Percentiles rank a stretch among this genome's conserved stretches.
phyloP scores from a whole-genome alignment of 1,140 invertebrate species.

The Drosophila seguyi region DNA sequence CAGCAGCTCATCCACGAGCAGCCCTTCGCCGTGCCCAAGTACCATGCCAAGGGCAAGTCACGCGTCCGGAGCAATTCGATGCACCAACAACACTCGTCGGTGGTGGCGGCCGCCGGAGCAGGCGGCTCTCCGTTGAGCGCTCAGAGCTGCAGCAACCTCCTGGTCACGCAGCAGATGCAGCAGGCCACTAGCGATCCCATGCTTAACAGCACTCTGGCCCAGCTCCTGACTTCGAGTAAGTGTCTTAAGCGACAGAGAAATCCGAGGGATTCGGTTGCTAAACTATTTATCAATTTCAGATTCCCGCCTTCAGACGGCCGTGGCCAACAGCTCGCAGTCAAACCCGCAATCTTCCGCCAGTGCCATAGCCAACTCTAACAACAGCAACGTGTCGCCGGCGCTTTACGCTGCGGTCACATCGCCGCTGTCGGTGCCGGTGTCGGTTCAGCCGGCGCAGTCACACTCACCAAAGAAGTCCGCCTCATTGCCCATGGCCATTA shows the following conservation, averaged over 20 bases:
- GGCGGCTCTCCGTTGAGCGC: constrained; percentile 49
- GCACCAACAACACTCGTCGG: constrained; percentile 73
- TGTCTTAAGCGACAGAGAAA: neutral
- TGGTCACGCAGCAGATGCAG: constrained; percentile 55
- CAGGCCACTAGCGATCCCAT: constrained; percentile 84
- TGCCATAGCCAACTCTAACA: constrained; percentile 62
- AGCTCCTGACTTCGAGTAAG: constrained; percentile 74
- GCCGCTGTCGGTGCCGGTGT: constrained; percentile 43
- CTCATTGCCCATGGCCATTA: constrained; percentile 71
- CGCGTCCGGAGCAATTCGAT: constrained; percentile 84
- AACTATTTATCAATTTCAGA: constrained; percentile 24
- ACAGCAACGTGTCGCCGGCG: constrained; percentile 46
- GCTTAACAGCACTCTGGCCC: constrained; percentile 83
- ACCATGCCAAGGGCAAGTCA: constrained; percentile 70
- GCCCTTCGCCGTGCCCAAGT: constrained; percentile 79
- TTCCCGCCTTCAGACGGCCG: constrained; percentile 71
- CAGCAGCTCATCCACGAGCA: constrained; percentile 48
- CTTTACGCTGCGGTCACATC: constrained; percentile 49
- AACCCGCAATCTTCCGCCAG: constrained; percentile 62
- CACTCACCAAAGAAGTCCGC: constrained; percentile 83
- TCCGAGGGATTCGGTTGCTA: neutral
- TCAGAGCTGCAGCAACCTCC: constrained; percentile 55
- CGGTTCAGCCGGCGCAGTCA: constrained; percentile 51
- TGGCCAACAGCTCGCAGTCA: constrained; percentile 69
- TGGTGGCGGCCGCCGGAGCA: constrained; percentile 48